Evolutionary conservation across 2,113 vertebrate genomes (phyloP), one percentile per base, ranked within the genome.

Genomic region (Vidua macroura): DNA sequence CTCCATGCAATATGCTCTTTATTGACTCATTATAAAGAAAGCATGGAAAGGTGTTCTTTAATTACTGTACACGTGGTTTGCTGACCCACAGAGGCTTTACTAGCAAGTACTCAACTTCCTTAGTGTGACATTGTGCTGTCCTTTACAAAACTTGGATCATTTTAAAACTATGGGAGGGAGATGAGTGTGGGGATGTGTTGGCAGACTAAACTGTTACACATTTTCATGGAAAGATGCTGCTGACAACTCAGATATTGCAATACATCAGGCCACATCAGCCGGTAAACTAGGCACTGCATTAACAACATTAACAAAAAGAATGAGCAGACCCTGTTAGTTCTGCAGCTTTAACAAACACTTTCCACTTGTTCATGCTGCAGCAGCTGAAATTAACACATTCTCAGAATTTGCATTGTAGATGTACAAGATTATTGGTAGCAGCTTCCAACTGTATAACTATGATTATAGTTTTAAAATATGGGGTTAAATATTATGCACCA

Each of bases 11-110:
- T 48, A 67, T 31, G 35, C 6, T 46, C 22, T 69, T 92, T 56
- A 91, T 59, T 69, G 63, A 79, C 66, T 83, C 37, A 7, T 77
- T 90, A 75, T 59, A 91, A 94, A 95, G 79, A 90, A 86, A 85
- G 53, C 30, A 18, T n/a, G 43, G 70, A 74, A 85, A 95, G 55
- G 43, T 81, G 93, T 84, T 60, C 69, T 94, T 96, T 95, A 96
- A 90, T 95, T 95, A 94, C 85, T 39, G 30, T 55, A 74, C 80
- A 44, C 21, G 48, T 43, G 73, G 75, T 63, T 92, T 78, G 16
- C 78, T 97, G 90, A 64, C 52, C 43, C 64, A 83, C 60, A 69
- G 72, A 86, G 41, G 33, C 37, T 93, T 92, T 78, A 75, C 66
- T 51, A 39, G 75, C 89, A 78, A 63, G 67, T 55, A 70, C 10